Percentiles rank a stretch among this genome's conserved stretches.
phyloP scores from a whole-genome alignment of 2,113 vertebrate species.

The Pangasianodon gigas region DNA sequence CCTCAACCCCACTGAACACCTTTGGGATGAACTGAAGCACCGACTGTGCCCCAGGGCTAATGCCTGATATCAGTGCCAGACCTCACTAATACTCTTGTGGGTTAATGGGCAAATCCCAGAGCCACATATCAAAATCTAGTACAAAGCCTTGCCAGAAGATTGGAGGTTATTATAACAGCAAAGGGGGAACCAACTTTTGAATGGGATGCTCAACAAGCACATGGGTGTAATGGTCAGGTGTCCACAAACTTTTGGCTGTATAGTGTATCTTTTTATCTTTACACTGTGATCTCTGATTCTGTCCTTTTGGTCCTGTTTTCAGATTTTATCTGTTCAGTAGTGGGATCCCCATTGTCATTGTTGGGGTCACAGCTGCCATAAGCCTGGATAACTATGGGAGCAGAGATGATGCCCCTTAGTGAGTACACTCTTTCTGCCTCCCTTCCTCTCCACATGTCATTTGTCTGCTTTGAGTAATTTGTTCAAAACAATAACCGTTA shows the following conservation, averaged over 20 bases:
- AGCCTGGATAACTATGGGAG: conserved; percentile 84
- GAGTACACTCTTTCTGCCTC: conserved; percentile 65
- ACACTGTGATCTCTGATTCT: background rate
- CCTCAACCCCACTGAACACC: background rate
- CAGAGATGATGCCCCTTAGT: conserved; percentile 79
- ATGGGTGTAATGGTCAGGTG: background rate
- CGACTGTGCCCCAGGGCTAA: background rate
- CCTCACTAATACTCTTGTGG: background rate
- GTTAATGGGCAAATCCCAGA: background rate
- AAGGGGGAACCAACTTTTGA: background rate
- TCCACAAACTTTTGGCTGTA: background rate
- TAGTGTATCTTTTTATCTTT: background rate
- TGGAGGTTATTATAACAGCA: background rate
- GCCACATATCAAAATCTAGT: background rate
- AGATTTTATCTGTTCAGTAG: conserved; percentile 86
- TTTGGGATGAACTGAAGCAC: background rate
- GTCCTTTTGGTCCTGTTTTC: conserved; percentile 32
- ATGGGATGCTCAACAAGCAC: background rate
- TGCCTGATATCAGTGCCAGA: background rate
- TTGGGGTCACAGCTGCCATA: conserved; percentile 83
- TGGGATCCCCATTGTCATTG: conserved; percentile 84
- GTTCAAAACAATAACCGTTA: conserved; percentile 26
- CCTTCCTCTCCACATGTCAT: background rate
- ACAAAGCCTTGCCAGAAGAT: background rate
- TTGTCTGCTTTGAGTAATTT: conserved; percentile 17